Conservation (phyloP, 2,888 invertebrate genomes). For the Pocota personata region DNA sequence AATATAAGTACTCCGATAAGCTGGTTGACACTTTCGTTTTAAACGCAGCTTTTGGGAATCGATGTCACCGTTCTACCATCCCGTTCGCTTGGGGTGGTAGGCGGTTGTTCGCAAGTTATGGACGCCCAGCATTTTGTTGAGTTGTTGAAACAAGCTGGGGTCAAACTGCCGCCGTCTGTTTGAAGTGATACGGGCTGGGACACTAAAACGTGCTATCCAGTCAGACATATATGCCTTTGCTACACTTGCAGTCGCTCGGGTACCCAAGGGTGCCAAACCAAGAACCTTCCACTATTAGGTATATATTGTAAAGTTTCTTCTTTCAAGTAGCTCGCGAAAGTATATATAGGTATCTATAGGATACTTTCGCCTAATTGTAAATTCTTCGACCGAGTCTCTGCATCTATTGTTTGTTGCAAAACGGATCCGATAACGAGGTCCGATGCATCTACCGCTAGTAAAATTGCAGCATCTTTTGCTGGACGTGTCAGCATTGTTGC, state of each 20-base stretch:
- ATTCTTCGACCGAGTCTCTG: no score
- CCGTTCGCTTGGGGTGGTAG: conserved; percentile 72
- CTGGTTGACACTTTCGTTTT: conserved; percentile 61
- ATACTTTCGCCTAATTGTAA: no score
- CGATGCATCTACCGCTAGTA: no score
- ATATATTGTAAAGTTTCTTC: no score
- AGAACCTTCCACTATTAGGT: no score
- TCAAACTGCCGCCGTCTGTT: conserved; percentile 69
- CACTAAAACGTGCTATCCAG: conserved; percentile 44
- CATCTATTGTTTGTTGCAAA: no score
- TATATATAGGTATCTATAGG: no score
- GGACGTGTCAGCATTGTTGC: conserved; percentile 24
- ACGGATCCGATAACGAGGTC: conserved; percentile 20
- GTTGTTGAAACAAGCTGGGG: conserved; percentile 39
- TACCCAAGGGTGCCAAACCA: not conserved
- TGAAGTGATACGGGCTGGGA: conserved; percentile 58
- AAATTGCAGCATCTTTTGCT: no score
- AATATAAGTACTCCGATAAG: conserved; percentile 43
- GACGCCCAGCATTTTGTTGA: conserved; percentile 46
- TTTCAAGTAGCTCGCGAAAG: no score
- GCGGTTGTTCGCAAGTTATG: conserved; percentile 51
- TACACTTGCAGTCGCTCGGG: conserved; percentile 8
- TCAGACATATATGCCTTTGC: conserved; percentile 23
- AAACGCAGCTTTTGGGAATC: conserved; percentile 60
- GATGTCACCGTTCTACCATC: conserved; percentile 69